These are phyloP conservation scores for Misgurnus anguillicaudatus DNA, from an alignment of 2,113 vertebrate species.

Conservation along the genomic window DNA sequence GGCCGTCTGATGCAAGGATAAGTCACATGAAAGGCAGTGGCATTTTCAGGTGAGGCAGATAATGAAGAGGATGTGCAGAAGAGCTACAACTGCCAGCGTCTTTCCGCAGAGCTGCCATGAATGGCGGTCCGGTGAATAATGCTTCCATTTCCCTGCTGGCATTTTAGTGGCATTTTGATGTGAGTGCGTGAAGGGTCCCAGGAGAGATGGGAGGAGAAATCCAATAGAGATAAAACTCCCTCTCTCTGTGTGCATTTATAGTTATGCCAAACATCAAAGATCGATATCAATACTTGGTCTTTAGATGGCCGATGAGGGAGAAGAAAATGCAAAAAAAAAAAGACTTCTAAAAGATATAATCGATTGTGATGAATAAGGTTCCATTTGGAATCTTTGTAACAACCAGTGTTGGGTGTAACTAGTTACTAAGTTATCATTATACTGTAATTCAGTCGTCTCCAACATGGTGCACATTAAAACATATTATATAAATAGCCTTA, in stretches of 20 bases:
- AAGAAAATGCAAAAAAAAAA: conserved; percentile 56
- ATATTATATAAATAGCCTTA: too few relatives aligned
- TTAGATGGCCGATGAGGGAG: conserved; percentile 55
- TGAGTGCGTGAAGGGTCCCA: conserved; percentile 61
- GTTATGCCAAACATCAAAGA: conserved; percentile 55
- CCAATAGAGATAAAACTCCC: conserved; percentile 59
- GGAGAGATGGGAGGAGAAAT: conserved; percentile 63
- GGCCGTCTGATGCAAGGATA: conserved; percentile 46
- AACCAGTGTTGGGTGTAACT: background rate
- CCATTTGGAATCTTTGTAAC: conserved; percentile 19
- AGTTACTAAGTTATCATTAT: too few relatives aligned
- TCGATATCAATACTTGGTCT: conserved; percentile 60
- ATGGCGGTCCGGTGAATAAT: conserved; percentile 59
- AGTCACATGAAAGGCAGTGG: conserved; percentile 56
- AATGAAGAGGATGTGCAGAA: conserved; percentile 68
- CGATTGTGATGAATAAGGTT: conserved; percentile 14
- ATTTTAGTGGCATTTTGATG: conserved; percentile 80
- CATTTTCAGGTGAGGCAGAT: conserved; percentile 69
- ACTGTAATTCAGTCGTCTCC: too few relatives aligned
- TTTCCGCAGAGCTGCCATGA: conserved; percentile 47
- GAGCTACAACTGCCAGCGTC: conserved; percentile 45
- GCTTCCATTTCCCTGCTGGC: conserved; percentile 72
- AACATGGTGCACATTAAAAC: too few relatives aligned
- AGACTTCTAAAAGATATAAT: conserved; percentile 32
- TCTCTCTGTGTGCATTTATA: conserved; percentile 46